A percentile compares a stretch with the other conserved stretches of the same genome.
phyloP scores from a whole-genome alignment of 2,113 vertebrate genomes.

The Thamnophis sirtalis region DNA sequence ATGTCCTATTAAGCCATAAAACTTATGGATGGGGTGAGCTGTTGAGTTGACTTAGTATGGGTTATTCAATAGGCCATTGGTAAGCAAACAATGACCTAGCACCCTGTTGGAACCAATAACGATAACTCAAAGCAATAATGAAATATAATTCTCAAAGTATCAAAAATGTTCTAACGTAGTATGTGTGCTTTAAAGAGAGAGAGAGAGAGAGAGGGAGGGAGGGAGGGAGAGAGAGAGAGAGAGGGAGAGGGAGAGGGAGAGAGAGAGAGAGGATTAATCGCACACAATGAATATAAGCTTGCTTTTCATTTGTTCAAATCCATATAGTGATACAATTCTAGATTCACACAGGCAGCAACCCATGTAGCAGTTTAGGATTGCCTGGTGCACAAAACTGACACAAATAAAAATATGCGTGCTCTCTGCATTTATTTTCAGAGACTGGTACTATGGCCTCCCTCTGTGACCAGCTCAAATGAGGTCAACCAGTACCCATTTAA shows the following conservation, averaged over 20 bases:
- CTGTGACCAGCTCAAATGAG: neutral
- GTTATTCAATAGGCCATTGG: neutral
- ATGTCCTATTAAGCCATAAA: neutral
- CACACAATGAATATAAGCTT: neutral
- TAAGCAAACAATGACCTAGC: neutral
- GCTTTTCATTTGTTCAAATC: neutral
- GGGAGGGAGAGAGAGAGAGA: neutral
- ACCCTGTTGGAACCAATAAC: neutral
- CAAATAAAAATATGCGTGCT: neutral
- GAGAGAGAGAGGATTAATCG: neutral
- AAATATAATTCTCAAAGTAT: neutral
- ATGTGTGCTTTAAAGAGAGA: neutral
- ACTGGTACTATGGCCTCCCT: neutral
- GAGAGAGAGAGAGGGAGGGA: neutral
- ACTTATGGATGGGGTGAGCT: neutral
- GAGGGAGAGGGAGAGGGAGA: too few relatives aligned
- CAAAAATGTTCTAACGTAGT: neutral
- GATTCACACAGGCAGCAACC: neutral
- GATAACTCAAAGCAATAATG: neutral
- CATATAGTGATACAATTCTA: neutral
- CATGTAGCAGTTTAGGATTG: neutral
- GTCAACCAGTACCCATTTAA: slow-evolving; percentile 5
- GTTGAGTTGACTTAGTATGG: neutral
- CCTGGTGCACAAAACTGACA: neutral
- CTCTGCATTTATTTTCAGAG: slow-evolving; percentile 15